Evolutionary conservation across 2,797 vertebrate genomes (phyloP).

Genomic region (Micromesistius poutassou): DNA sequence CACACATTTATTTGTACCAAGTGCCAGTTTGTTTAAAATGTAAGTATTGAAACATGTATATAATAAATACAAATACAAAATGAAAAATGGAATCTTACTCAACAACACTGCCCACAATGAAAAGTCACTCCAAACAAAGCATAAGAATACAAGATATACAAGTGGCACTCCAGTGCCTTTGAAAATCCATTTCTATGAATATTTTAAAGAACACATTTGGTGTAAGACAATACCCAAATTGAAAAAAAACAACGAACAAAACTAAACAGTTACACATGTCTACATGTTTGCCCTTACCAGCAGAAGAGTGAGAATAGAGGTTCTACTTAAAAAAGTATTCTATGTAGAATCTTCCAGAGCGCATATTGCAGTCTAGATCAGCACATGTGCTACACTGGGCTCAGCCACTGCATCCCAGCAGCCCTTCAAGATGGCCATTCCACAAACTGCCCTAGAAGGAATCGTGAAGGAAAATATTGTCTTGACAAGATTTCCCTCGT

Average conservation of each 20-base stretch:
- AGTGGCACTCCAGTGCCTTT: conserved; percentile 46
- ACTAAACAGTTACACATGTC: conserved; percentile 48
- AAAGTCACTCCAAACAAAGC: conserved; percentile 63
- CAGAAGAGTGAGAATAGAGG: conserved; percentile 35
- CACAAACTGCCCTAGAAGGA: conserved; percentile 25
- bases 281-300: conserved; percentile 34
- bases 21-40: conserved; percentile 67
- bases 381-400: conserved; percentile 43
- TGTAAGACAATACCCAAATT: conserved; percentile 56
- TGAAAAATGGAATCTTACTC: conserved; percentile 47
- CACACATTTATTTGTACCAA: conserved; percentile 68
- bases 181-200: conserved; percentile 45
- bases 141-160: conserved; percentile 54
- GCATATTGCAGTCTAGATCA: conserved; percentile 28
- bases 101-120: conserved; percentile 65
- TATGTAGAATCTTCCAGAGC: conserved; percentile 56
- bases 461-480: background rate
- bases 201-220: conserved; percentile 54
- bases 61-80: conserved; percentile 63
- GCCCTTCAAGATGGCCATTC: background rate
- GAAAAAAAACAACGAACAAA: conserved; percentile 6
- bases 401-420: background rate
- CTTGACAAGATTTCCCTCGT: background rate
- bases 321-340: conserved; percentile 56
- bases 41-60: conserved; percentile 62